phyloP scores from a whole-genome alignment of 2,888 invertebrate genomes.

The Leptinotarsa peninsularis region DNA sequence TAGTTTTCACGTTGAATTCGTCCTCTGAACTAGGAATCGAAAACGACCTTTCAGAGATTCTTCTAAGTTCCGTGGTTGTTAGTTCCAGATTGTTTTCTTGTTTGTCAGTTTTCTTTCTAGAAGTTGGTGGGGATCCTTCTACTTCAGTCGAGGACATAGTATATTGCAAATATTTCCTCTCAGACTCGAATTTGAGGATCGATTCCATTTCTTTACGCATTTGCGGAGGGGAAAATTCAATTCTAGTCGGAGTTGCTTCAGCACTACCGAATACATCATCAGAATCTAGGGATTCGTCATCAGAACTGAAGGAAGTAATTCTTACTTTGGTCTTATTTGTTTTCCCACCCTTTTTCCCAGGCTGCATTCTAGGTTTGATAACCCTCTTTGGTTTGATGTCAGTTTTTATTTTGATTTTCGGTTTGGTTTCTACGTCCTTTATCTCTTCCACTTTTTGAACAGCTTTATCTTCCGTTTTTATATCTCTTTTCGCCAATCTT shows the following conservation, averaged over 20 bases:
- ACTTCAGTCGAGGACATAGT: constrained; percentile 83
- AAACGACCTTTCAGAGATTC: constrained; percentile 80
- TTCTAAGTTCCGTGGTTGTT: constrained; percentile 74
- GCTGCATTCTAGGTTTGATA: constrained; percentile 74
- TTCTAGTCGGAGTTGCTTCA: constrained; percentile 77
- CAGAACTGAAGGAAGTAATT: constrained; percentile 81
- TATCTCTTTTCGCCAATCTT: constrained; percentile 47
- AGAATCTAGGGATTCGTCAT: constrained; percentile 81
- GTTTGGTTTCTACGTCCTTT: constrained; percentile 58
- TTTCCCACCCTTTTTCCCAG: constrained; percentile 71
- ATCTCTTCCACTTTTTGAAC: constrained; percentile 54
- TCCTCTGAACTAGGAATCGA: constrained; percentile 83
- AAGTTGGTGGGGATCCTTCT: constrained; percentile 81
- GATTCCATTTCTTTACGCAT: constrained; percentile 82
- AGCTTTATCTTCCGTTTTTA: constrained; percentile 45
- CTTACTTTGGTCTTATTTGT: constrained; percentile 77
- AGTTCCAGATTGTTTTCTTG: constrained; percentile 72
- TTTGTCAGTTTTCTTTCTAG: constrained; percentile 76
- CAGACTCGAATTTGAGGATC: constrained; percentile 78
- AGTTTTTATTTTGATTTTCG: constrained; percentile 71
- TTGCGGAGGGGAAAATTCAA: constrained; percentile 82
- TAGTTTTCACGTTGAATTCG: constrained; percentile 73
- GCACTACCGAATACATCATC: constrained; percentile 83
- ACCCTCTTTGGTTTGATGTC: constrained; percentile 74
- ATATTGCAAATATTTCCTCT: constrained; percentile 72